These are phyloP conservation scores for Thera britannica DNA, from an alignment of 2,888 invertebrate species.

Conservation along the genomic window DNA sequence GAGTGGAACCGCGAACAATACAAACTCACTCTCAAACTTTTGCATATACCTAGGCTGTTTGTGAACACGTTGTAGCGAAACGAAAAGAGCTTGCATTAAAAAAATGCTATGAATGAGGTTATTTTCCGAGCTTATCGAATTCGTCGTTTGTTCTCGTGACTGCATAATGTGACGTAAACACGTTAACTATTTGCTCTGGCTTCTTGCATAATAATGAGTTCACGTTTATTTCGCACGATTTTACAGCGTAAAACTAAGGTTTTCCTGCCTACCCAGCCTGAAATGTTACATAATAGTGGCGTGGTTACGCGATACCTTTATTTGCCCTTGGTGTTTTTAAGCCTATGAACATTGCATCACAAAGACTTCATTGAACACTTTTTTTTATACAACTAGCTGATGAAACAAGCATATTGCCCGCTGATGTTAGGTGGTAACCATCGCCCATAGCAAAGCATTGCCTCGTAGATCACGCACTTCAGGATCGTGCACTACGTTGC, in stretches of 20 bases:
- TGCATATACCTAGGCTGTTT: too few relatives aligned
- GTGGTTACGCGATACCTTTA: conserved; percentile 17
- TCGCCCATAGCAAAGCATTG: too few relatives aligned
- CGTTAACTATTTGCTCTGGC: conserved; percentile 56
- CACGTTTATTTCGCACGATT: conserved; percentile 59
- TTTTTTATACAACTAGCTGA: too few relatives aligned
- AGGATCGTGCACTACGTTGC: too few relatives aligned
- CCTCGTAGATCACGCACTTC: too few relatives aligned
- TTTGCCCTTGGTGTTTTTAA: too few relatives aligned
- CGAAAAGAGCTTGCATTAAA: not conserved
- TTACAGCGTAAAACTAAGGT: conserved; percentile 43
- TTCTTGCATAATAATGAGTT: conserved; percentile 59
- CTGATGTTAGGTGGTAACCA: too few relatives aligned
- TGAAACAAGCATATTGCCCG: too few relatives aligned
- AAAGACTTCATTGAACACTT: too few relatives aligned
- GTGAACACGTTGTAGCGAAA: too few relatives aligned
- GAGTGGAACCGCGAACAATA: not conserved
- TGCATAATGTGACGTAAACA: conserved; percentile 56
- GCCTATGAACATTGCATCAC: too few relatives aligned
- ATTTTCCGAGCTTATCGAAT: conserved; percentile 45
- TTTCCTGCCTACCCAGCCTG: conserved; percentile 31
- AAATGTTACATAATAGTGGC: conserved; percentile 45
- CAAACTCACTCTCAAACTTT: not conserved
- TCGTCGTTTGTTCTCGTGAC: conserved; percentile 51
- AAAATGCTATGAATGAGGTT: conserved; percentile 32